Evolutionary conservation across 2,113 vertebrate genomes (phyloP).

Genomic region (Pao palembangensis): DNA sequence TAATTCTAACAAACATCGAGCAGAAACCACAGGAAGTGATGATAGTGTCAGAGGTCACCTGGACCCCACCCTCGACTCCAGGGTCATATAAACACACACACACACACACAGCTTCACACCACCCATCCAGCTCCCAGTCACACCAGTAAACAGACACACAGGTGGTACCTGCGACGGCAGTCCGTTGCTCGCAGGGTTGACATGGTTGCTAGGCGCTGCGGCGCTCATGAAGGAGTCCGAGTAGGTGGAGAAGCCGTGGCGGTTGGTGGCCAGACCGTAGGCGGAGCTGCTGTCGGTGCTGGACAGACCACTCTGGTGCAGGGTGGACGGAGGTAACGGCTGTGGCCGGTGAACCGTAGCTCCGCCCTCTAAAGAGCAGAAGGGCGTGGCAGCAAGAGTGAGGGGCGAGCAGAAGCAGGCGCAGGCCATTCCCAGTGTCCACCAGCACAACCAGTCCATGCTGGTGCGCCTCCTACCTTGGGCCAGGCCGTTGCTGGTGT

Average conservation of each 20-base stretch:
- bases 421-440: too few relatives aligned
- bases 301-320: constrained; percentile 88
- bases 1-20: too few relatives aligned
- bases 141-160: not conserved
- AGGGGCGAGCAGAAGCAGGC: too few relatives aligned
- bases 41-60: too few relatives aligned
- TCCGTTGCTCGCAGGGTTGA: constrained; percentile 92
- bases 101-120: too few relatives aligned
- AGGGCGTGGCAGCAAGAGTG: not conserved
- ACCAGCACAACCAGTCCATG: too few relatives aligned
- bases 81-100: too few relatives aligned
- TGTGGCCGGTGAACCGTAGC: constrained; percentile 92
- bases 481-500: constrained; percentile 80
- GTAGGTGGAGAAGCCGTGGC: constrained; percentile 94
- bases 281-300: constrained; percentile 79
- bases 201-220: constrained; percentile 83
- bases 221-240: constrained; percentile 93
- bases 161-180: constrained; percentile 89
- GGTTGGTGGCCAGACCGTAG: constrained; percentile 82
- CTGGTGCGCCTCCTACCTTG: constrained; percentile 76
- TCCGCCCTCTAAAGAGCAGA: constrained; percentile 74
- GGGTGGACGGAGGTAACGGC: constrained; percentile 90
- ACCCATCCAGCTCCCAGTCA: not conserved
- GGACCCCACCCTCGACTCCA: too few relatives aligned
- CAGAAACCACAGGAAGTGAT: too few relatives aligned